Base-by-base conservation (phyloP, 2,888 invertebrate genomes). In the Tromatobia lineatoria region DNA sequence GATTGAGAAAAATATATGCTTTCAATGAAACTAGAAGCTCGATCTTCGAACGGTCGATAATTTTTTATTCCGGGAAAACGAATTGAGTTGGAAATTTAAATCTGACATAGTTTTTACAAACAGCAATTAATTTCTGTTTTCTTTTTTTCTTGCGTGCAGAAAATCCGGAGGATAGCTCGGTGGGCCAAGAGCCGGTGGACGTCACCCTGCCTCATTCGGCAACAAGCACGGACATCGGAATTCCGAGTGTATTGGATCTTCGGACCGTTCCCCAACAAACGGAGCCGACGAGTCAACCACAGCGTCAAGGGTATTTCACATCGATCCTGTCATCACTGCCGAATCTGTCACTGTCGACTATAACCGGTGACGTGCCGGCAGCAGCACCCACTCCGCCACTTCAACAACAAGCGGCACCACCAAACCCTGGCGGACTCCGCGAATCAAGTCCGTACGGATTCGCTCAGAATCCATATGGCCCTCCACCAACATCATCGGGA, bases 291-390 rank as follows among this genome's bases (percentile, higher is more conserved):
- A 75, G 78, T 52, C 87, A 87, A 34, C 82, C 86, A n/a, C 86
- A 82, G 34, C 91, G 88, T 52, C 91, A 91, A 59, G 88, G 93
- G 71, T 93, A 93, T 54, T 91, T 93, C 74, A 91, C 92, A 3
- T 91, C 93, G 7, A 91, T 93, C 29, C 85, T 93, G 0, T 93
- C 93, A 1, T 93, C 93, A 3, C 77, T 93, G 47, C 93, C 93
- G 7, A 93, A 92, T 80, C 88, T 93, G 25, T 91, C 93, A 0
- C 73, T 93, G 34, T 90, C 92, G 11, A 87, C 91, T 42, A 90
- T 88, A 66, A 92, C 90, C 50, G 89, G 89, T 13, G 92, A 92
- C 20, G 59, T 70, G 1, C 64, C 84, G 34, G 81, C 18, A 15
- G 20, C 61, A 8, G 29, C 64, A 13, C 86, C 79, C 45, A 50